Evolutionary conservation across 2,113 vertebrate species (phyloP).

Genomic region (Balaeniceps rex): DNA sequence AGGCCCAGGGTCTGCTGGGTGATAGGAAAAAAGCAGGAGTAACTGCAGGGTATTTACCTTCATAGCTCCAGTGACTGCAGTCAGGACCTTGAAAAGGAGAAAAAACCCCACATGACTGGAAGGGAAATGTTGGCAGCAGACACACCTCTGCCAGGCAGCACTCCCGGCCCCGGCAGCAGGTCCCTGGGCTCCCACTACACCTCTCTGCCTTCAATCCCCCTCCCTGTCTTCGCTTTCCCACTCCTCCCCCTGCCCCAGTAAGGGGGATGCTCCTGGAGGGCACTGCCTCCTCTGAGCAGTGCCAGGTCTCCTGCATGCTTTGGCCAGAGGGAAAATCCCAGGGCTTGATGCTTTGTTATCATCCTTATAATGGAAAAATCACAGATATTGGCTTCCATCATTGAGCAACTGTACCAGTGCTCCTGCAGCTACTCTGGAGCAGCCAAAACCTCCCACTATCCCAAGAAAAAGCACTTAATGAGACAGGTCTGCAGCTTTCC

Average conservation of each 20-base stretch:
- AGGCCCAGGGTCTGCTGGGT: not conserved
- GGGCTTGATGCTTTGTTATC: too few relatives aligned
- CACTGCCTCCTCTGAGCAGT: not conserved
- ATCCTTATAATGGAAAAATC: too few relatives aligned
- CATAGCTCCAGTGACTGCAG: not conserved
- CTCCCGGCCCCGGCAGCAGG: not conserved
- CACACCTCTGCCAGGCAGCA: not conserved
- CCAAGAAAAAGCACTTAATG: too few relatives aligned
- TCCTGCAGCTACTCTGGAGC: too few relatives aligned
- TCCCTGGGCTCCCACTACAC: not conserved
- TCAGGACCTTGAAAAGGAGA: not conserved
- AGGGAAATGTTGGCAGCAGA: not conserved
- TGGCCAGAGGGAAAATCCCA: not conserved
- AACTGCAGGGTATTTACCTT: not conserved
- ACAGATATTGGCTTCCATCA: too few relatives aligned
- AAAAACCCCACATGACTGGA: not conserved
- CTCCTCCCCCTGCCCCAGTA: not conserved
- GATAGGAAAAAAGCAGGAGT: not conserved
- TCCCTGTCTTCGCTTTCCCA: not conserved
- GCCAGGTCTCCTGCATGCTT: not conserved
- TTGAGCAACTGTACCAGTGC: too few relatives aligned
- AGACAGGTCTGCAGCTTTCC: too few relatives aligned
- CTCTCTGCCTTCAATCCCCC: not conserved
- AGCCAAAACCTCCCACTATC: too few relatives aligned
- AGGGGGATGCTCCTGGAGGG: not conserved